Conservation (phyloP, 2,888 invertebrate genomes). For the Drosophila melanocephala region DNA sequence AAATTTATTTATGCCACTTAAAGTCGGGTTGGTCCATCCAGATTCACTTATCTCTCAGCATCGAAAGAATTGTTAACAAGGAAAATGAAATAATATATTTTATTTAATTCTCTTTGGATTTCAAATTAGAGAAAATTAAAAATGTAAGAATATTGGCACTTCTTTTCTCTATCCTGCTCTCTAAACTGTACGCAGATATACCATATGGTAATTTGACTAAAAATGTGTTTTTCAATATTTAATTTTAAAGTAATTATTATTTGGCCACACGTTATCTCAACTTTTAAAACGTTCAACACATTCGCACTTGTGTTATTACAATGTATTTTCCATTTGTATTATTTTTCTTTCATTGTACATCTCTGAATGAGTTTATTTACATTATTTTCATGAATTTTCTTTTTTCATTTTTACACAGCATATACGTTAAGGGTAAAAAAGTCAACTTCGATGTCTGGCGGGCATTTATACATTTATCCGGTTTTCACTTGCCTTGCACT, state of each 20-base stretch:
- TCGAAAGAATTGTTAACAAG: not conserved
- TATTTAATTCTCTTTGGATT: not conserved
- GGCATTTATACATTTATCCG: slow-evolving; percentile 52
- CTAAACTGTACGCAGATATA: not conserved
- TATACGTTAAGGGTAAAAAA: slow-evolving; percentile 40
- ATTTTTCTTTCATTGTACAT: slow-evolving; percentile 46
- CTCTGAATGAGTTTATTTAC: slow-evolving; percentile 48
- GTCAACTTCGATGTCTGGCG: slow-evolving; percentile 33
- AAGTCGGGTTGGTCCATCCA: not conserved
- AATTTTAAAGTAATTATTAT: not conserved
- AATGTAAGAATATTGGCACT: no score
- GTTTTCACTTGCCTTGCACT: slow-evolving; percentile 56
- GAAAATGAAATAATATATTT: not conserved
- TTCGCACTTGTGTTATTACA: not conserved
- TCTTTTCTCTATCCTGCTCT: not conserved
- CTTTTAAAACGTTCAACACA: not conserved
- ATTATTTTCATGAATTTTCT: slow-evolving; percentile 45
- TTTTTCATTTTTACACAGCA: slow-evolving; percentile 2
- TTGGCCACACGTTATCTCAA: slow-evolving; percentile 2
- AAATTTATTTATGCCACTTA: not conserved
- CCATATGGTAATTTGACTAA: not conserved
- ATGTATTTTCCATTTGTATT: slow-evolving; percentile 26
- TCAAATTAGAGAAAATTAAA: not conserved
- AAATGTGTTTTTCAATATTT: not conserved
- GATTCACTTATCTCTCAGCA: not conserved